These are phyloP conservation scores for Amphipyra berbera DNA, from an alignment of 2,888 invertebrate species.

Conservation along the genomic window DNA sequence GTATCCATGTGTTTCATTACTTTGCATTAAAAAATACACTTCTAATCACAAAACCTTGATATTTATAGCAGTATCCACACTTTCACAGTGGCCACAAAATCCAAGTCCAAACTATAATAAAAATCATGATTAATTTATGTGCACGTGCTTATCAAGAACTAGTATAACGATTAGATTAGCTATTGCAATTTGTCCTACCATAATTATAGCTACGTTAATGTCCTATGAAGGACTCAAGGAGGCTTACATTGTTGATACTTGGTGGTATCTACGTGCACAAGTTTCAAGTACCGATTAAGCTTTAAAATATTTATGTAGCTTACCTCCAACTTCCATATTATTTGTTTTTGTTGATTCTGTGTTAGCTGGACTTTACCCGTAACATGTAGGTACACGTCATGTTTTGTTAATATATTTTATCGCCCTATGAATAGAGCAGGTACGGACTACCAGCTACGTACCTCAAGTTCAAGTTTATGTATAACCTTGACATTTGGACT, in stretches of 20 bases:
- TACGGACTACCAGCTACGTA: too few relatives aligned
- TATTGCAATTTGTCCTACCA: slow-evolving; percentile 12
- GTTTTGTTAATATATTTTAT: too few relatives aligned
- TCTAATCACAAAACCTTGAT: slow-evolving; percentile 25
- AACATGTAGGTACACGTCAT: too few relatives aligned
- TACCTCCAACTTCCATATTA: too few relatives aligned
- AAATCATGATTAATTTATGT: slow-evolving; percentile 21
- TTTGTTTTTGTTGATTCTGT: too few relatives aligned
- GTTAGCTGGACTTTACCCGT: too few relatives aligned
- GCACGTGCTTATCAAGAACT: slow-evolving; percentile 30
- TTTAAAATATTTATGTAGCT: neutral
- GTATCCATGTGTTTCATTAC: slow-evolving; percentile 5
- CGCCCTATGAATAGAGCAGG: too few relatives aligned
- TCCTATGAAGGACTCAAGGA: neutral
- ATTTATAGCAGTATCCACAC: slow-evolving; percentile 5
- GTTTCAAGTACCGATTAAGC: neutral
- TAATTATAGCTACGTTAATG: neutral
- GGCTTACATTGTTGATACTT: neutral
- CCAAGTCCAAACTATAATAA: slow-evolving; percentile 39
- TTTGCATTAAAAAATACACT: slow-evolving; percentile 20
- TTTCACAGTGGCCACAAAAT: slow-evolving; percentile 6
- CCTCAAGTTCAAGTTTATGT: too few relatives aligned
- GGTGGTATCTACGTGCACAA: neutral
- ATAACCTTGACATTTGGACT: too few relatives aligned
- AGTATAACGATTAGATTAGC: slow-evolving; percentile 27